Base-by-base conservation (phyloP, 2,113 vertebrate species). In the Strix uralensis region DNA sequence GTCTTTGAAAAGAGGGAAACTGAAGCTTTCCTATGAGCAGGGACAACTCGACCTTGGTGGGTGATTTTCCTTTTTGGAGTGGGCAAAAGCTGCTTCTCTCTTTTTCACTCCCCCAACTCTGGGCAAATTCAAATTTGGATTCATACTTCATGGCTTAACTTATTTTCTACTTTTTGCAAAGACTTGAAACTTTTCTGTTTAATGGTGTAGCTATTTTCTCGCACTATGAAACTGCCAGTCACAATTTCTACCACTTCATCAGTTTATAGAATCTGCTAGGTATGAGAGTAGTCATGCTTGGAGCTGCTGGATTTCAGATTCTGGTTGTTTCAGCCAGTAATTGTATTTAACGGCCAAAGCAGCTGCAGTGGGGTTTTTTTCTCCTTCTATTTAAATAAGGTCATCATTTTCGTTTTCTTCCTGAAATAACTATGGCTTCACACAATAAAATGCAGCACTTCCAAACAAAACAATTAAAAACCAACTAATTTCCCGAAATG, bases 251-350 rank as follows among this genome's bases (percentile, higher is more conserved):
- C 70, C 46, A 51, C 32, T 77, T 78, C 32, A 57, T 61, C 73
- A 65, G 22, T 23, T n/a, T 70, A 5, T 12, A 83, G 84, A 78
- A 69, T 65, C 57, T 84, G n/a, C n/a, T 84, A 5, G 81, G 52
- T 66, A 36, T 38, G 40, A 91, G 78, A 61, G 27, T 51, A 85
- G 55, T 44, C 36, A 30, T 75, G 59, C 81, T 73, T 88, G 92
- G 94, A 96, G 75, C 89, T 96, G 75, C 70, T 87, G 51, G 16
- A 47, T 89, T 97, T 95, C 91, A 91, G 93, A 94, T 89, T 94
- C 87, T 96, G 79, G 51, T 73, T 88, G 58, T 75, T 96, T 91
- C 69, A 82, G 89, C 46, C 94, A 95, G 40, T 88, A 94, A 78
- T 61, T 96, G 58, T 82, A 92, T 85, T 73, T 84, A 95, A 94